Conservation (phyloP, 2,888 invertebrate genomes). For the Drosophila conformis region DNA sequence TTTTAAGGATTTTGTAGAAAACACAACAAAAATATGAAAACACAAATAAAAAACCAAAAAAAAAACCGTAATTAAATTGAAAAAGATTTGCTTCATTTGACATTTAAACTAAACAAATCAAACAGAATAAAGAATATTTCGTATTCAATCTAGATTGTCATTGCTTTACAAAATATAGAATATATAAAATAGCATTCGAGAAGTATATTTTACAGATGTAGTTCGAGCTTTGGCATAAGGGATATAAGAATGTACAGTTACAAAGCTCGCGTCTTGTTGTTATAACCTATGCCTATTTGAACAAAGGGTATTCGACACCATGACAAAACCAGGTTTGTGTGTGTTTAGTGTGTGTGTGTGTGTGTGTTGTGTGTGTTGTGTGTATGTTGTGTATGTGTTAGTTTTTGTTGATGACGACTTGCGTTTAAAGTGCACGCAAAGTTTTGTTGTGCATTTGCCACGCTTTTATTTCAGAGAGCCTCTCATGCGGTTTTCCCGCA, state of each 20-base stretch:
- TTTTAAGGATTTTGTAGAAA: neutral
- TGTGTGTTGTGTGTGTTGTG: conserved; percentile 18
- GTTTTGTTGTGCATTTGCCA: conserved; percentile 74
- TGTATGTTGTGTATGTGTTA: conserved; percentile 19
- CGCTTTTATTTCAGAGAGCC: conserved; percentile 58
- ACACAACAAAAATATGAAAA: neutral
- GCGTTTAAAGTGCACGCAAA: conserved; percentile 65
- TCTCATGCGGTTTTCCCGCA: conserved; percentile 35
- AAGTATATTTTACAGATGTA: neutral
- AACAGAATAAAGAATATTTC: neutral
- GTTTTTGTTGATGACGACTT: conserved; percentile 32
- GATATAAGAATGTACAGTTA: neutral
- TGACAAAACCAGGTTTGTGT: conserved; percentile 8
- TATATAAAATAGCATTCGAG: neutral
- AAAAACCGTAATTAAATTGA: neutral
- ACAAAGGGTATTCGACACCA: conserved; percentile 23
- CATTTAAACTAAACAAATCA: neutral
- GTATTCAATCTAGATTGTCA: neutral
- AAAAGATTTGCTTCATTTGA: neutral
- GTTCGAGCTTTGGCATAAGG: neutral
- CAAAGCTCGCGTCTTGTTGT: neutral
- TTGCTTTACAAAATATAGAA: neutral
- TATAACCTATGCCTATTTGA: neutral
- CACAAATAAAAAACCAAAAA: neutral
- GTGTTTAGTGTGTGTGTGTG: conserved; percentile 19